A percentile compares a stretch with the other conserved stretches of the same genome.
Evolutionary conservation across 2,113 vertebrate species (phyloP).

Genomic region (Sinocyclocheilus anshuiensis): DNA sequence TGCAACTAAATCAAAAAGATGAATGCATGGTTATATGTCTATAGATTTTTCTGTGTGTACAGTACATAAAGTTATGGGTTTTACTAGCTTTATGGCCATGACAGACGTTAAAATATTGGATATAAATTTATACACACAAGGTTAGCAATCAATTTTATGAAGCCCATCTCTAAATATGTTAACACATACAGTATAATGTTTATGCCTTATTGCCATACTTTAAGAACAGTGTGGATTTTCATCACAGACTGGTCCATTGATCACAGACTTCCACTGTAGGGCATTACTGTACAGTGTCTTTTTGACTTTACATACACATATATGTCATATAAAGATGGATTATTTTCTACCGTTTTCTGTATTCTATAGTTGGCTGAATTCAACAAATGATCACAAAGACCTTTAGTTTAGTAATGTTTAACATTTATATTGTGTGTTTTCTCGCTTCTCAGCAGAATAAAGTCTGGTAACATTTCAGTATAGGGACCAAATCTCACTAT

Average conservation of each 20-base stretch:
- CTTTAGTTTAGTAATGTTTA: background rate
- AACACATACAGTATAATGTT: background rate
- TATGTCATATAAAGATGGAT: background rate
- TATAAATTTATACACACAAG: background rate
- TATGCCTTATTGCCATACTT: background rate
- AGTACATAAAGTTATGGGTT: background rate
- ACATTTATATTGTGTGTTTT: background rate
- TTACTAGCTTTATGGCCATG: background rate
- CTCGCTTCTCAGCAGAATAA: background rate
- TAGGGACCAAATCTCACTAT: no score
- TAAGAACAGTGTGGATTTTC: background rate
- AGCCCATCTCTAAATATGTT: background rate
- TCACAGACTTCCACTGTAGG: background rate
- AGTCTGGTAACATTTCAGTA: background rate
- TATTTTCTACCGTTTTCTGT: background rate
- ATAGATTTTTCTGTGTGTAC: background rate
- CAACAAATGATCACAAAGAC: slow-evolving; percentile 12
- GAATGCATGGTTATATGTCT: background rate
- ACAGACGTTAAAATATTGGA: background rate
- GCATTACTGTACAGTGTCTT: background rate
- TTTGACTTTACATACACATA: background rate
- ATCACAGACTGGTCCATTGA: no score
- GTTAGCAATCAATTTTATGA: background rate
- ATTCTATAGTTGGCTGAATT: background rate
- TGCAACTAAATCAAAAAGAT: background rate